Evolutionary conservation across 2,797 vertebrate species (phyloP).

Genomic region (Chloroceryle amazona): DNA sequence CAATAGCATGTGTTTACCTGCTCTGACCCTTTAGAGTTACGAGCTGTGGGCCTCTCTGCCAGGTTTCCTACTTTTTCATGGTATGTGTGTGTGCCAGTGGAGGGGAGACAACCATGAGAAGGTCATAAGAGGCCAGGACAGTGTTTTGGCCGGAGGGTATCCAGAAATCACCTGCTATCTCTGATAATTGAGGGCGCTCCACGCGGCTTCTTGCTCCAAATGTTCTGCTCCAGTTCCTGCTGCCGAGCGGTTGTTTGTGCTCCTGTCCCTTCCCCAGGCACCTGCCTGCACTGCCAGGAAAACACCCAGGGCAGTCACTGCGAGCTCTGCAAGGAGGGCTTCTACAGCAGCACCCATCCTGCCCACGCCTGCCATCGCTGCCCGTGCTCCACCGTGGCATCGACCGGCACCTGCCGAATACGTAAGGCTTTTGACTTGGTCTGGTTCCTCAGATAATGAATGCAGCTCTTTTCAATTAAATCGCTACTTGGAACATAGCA

Average conservation of each 20-base stretch:
- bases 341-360: constrained; percentile 76
- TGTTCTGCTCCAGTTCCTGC: constrained; percentile 62
- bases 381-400: constrained; percentile 90
- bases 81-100: background rate
- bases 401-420: constrained; percentile 88
- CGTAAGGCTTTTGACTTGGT: constrained; percentile 80
- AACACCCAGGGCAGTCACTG: constrained; percentile 90
- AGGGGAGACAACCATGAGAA: background rate
- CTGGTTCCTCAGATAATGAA: background rate
- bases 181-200: background rate
- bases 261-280: constrained; percentile 79
- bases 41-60: background rate
- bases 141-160: constrained; percentile 6
- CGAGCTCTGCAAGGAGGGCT: constrained; percentile 89
- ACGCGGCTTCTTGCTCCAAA: background rate
- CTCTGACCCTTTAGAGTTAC: background rate
- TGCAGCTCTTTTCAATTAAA: background rate
- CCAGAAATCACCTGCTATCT: constrained; percentile 28
- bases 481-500: background rate
- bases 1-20: background rate
- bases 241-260: background rate
- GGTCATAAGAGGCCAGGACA: background rate
- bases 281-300: constrained; percentile 89
- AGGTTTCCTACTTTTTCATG: background rate
- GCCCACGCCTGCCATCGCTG: constrained; percentile 84